Evolutionary conservation across 1,140 invertebrate species (phyloP), one percentile per base, ranked within the genome.

Genomic region (Macrotrachela quadricornifera): DNA sequence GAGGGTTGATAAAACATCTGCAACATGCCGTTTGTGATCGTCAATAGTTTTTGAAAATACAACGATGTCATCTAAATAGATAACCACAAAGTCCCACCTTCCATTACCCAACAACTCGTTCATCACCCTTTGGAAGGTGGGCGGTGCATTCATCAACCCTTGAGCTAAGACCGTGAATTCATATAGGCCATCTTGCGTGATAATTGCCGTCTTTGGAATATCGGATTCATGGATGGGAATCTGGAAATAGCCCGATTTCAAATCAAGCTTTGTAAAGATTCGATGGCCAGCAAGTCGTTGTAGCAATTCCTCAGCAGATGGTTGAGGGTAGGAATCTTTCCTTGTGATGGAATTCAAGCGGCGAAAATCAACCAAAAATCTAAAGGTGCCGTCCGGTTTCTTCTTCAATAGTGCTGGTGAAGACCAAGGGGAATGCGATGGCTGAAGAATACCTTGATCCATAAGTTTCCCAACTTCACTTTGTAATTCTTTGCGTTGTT

Each of bases 41-140:
- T 52, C 42, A 37, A 51, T 36, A 13, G 45, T 55, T 13, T 36
- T 18, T 10, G 50, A 42, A 16, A n/a, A 45, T 13, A 56, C 21
- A 37, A 56, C 10, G 10, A 54, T 48, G 37, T 54, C 51, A 36
- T 54, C 45, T 14, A 54, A 45, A 44, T 54, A 48, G 1, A 54
- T 16, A 10, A 40, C 57, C 6, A 59, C 49, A 47, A 52, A 58
- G 4, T 54, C 13, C 1, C 63, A 39, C 6, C 59, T 60, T 21
- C 55, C 55, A 30, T 30, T 30, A 8, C 3, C 21, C 1, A 73
- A 57, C 4, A 73, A 59, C 17, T 46, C 16, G 3, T 52, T n/a
- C 58, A 61, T 61, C 13, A 56, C 51, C 9, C 51, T n/a, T 53
- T 58, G 54, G 37, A 59, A 58, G n/a, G 54, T 40, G 3, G 51